phyloP scores from a whole-genome alignment of 2,113 vertebrate species.

The Dipodomys stephensi region DNA sequence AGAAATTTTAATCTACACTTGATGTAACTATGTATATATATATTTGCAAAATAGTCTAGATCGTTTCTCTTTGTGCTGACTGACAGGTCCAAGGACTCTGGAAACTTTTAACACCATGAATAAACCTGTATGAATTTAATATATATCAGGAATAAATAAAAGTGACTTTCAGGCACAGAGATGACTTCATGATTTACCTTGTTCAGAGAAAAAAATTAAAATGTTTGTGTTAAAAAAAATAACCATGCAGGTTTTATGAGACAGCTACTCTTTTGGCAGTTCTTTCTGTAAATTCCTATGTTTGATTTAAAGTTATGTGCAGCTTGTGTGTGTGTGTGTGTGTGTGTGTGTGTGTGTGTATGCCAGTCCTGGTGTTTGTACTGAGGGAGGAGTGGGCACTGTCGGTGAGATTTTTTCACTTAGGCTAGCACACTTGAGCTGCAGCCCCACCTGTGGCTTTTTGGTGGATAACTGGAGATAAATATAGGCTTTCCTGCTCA shows the following conservation, averaged over 20 bases:
- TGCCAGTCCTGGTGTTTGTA: no score
- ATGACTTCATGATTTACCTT: background rate
- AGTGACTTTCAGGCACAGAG: background rate
- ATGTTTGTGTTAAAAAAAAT: background rate
- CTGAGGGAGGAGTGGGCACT: no score
- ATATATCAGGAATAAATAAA: background rate
- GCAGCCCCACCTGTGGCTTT: no score
- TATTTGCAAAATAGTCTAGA: background rate
- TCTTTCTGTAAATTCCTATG: background rate
- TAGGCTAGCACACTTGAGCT: no score
- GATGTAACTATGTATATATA: no score
- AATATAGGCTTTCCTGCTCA: no score
- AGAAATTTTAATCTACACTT: background rate
- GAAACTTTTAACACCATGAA: background rate
- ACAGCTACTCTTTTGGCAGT: background rate
- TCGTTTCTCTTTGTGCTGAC: background rate
- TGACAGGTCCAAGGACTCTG: background rate
- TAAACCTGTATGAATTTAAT: background rate
- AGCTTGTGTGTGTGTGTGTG: background rate
- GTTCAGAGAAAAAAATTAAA: background rate
- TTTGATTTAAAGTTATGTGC: background rate
- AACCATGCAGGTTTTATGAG: background rate
- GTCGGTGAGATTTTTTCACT: no score
- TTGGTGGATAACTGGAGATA: no score
- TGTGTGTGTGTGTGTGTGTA: no score